Base-by-base conservation (phyloP, 2,888 invertebrate species). In the Amblyteles armatorius region DNA sequence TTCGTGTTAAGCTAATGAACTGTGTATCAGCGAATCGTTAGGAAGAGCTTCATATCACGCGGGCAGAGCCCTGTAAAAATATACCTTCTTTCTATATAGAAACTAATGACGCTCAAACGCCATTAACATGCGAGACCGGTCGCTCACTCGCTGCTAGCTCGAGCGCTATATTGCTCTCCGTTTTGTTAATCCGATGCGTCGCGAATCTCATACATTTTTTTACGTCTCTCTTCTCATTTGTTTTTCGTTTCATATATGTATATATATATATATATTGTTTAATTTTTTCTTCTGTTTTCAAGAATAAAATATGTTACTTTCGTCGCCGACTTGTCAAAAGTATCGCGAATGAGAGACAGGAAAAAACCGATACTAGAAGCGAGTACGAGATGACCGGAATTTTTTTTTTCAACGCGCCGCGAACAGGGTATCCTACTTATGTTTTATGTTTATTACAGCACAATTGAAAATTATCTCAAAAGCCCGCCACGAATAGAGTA, bases 31-130 rank as follows among this genome's bases (percentile, higher is more conserved):
- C 90, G 89, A 91, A 91, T 91, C 88, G 89, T 91, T 91, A 92
- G 93, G 93, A 94, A 94, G 93, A 94, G 90, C 93, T 91, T 87
- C 71, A 82, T 92, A 93, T 93, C 93, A 93, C 93, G 88, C 92
- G 93, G 92, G 93, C 91, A 84, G 90, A 87, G 91, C 93, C 93
- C 92, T 94, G 93, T 93, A 93, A 93, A 94, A 93, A 94, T 93
- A 94, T 93, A 93, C 89, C 91, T 90, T 91, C 90, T 86, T 85
- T 91, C 89, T 86, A 86, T 84, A 86, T 83, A 84, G 81, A 87
- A 63, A 82, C 82, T 82, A 77, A 87, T 67, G 83, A 83, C 65
- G 63, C 79, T 71, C 73, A 55, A 83, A 63, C 77, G 79, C 68
- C 78, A 81, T 76, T 73, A 69, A 71, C 67, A 82, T 67, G 16